phyloP scores from a whole-genome alignment of 2,888 invertebrate species.

The Eretmocerus hayati region DNA sequence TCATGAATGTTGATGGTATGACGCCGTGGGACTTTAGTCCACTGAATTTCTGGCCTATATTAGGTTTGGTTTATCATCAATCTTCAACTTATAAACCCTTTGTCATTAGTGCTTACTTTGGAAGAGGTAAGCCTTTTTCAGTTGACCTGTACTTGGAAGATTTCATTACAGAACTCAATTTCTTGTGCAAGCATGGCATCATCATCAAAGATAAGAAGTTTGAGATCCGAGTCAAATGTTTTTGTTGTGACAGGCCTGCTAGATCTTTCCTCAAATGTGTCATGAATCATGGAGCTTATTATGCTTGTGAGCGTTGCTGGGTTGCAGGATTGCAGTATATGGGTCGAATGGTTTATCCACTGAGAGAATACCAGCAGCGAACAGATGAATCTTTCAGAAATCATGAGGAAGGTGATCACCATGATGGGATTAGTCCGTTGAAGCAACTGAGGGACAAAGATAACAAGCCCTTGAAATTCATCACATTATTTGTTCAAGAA shows the following conservation, averaged over 20 bases:
- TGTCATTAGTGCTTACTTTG: slow-evolving; percentile 17
- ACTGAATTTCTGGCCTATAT: slow-evolving; percentile 21
- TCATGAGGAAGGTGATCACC: too few species aligned
- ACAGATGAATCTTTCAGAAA: too few species aligned
- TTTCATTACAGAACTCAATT: not conserved
- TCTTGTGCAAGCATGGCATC: not conserved
- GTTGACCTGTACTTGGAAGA: not conserved
- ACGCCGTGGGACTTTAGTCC: slow-evolving; percentile 13
- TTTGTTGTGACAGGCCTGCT: too few species aligned
- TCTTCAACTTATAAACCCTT: slow-evolving; percentile 20
- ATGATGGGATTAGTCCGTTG: too few species aligned
- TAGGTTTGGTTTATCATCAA: slow-evolving; percentile 13
- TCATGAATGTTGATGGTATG: slow-evolving; percentile 21
- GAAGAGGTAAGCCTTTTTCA: slow-evolving; percentile 2
- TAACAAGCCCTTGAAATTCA: too few species aligned
- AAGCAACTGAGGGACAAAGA: too few species aligned
- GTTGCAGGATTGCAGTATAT: too few species aligned
- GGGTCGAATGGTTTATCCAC: too few species aligned
- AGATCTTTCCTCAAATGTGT: not conserved
- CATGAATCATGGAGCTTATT: too few species aligned
- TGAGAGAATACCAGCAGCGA: too few species aligned
- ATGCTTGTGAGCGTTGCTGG: too few species aligned
- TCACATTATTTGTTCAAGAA: too few species aligned
- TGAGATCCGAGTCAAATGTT: not conserved
- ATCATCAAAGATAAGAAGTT: not conserved